Evolutionary conservation across 1,140 invertebrate species (phyloP), one percentile per base, ranked within the genome.

Genomic region (Idris sp.): DNA sequence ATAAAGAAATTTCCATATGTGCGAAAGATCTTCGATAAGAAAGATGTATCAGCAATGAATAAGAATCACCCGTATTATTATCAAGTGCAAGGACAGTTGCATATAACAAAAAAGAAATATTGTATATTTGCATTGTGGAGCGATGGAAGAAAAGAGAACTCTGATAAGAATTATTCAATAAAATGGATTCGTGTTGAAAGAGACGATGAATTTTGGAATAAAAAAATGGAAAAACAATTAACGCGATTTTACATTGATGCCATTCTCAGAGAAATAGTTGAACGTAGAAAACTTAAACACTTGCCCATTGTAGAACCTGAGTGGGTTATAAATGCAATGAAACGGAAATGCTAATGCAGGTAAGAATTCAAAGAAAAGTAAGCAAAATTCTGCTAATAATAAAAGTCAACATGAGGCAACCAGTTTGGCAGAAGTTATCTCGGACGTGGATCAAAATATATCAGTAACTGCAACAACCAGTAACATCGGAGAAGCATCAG

Each of bases 11-110:
- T 48, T n/a, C 10, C 18, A 0, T 8, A 41, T 9, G 19, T 72
- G 0, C 35, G 22, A 40, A 61, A 13, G 2, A 26, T 72, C 2
- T 67, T 51, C 22, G 59, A 65, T 14, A 36, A 7, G n/a, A 41
- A 43, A 1, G 25, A 71, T 16, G 3, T 9, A 35, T 19, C 25
- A 78, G 2, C 76, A 6, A 67, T 81, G 46, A 82, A 76, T 51
- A 62, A 36, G 35, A 72, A 33, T 2, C 71, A 80, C 35, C 36
- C 19, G 13, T 82, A 75, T 48, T 81, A 62, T 28, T 82, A 68
- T 44, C 81, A 83, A 74, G 64, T 82, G 0, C 81, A 83, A 56
- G 76, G 76, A 9, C 77, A 82, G 48, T 25, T 79, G 7, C 67
- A 77, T 25, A 68, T 79, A 5, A 78, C 71, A 7, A 14, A 74